Percentiles rank a stretch among this genome's conserved stretches.
Conservation (phyloP, 2,888 invertebrate species). For the Phalangium opilio region DNA sequence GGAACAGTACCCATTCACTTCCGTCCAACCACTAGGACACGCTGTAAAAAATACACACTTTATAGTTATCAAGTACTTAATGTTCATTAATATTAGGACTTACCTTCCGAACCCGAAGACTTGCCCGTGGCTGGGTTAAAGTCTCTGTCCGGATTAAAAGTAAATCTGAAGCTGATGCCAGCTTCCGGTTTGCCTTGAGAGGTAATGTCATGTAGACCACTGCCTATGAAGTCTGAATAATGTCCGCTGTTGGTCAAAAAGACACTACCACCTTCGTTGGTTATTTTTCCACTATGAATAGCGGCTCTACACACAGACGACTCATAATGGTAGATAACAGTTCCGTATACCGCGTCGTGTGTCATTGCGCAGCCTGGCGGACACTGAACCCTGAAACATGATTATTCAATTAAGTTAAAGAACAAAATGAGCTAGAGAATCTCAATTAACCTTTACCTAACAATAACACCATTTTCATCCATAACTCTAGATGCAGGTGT, state of each 20-base stretch:
- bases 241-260: conserved; percentile 12
- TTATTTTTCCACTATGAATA: conserved; percentile 12
- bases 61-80: too few species aligned
- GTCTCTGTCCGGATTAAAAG: too few species aligned
- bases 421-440: too few species aligned
- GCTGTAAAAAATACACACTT: neutral
- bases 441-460: conserved; percentile 6
- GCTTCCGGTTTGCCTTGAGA: conserved; percentile 1
- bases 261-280: conserved; percentile 12
- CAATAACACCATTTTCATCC: conserved; percentile 6
- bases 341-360: conserved; percentile 10
- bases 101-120: too few species aligned
- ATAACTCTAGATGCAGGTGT: conserved; percentile 10
- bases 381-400: conserved; percentile 9
- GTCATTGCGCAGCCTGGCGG: conserved; percentile 12
- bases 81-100: too few species aligned
- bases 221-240: conserved; percentile 14
- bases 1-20: neutral
- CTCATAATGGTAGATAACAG: conserved; percentile 9
- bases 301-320: conserved; percentile 15
- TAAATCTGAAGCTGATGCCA: too few species aligned
- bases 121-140: too few species aligned
- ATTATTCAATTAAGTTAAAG: too few species aligned
- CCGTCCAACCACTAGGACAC: conserved; percentile 1
- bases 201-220: conserved; percentile 9